Evolutionary conservation across 2,888 invertebrate genomes (phyloP).

Genomic region (Rhogogaster chlorosoma): DNA sequence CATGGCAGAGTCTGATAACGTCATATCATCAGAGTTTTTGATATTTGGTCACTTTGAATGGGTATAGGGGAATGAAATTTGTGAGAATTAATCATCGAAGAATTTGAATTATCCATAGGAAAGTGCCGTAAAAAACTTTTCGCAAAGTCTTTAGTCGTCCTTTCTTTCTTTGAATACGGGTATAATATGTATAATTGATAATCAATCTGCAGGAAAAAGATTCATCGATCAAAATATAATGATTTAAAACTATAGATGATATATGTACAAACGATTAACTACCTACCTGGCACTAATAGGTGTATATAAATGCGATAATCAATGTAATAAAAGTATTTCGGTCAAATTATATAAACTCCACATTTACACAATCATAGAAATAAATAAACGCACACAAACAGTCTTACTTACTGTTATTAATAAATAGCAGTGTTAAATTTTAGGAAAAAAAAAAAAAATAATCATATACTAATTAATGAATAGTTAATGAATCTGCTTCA

Average conservation of each 20-base stretch:
- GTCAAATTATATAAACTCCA: neutral
- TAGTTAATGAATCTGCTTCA: neutral
- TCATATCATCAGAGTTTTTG: constrained; percentile 1
- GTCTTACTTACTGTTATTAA: neutral
- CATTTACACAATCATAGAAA: constrained; percentile 7
- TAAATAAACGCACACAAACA: neutral
- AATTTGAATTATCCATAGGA: neutral
- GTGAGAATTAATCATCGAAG: neutral
- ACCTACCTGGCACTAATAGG: neutral
- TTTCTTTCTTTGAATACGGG: constrained; percentile 11
- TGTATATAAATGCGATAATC: neutral
- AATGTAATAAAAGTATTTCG: neutral
- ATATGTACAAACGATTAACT: neutral
- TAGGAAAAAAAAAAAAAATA: neutral
- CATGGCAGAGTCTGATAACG: neutral
- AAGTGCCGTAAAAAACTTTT: neutral
- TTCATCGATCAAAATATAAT: neutral
- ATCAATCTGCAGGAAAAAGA: neutral
- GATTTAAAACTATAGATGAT: neutral
- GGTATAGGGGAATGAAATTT: neutral
- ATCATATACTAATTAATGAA: neutral
- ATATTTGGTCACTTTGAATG: neutral
- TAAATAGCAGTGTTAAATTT: neutral
- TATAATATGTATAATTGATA: constrained; percentile 4
- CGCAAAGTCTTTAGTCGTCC: neutral